A percentile compares a stretch with the other conserved stretches of the same genome.
Conservation (phyloP, 1,140 invertebrate species). For the Tachypleus tridentatus region DNA sequence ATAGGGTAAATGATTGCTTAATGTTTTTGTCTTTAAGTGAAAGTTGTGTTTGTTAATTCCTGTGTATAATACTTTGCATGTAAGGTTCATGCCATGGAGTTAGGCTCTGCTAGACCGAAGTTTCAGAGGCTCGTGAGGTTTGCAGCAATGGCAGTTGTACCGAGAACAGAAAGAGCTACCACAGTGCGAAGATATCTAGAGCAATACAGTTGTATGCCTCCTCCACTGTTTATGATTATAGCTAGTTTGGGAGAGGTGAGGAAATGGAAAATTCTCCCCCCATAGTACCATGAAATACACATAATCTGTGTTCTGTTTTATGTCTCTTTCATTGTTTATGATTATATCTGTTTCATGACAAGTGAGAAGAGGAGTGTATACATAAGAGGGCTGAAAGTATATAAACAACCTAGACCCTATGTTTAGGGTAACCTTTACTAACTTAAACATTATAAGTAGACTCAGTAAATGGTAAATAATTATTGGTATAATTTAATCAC, state of each 20-base stretch:
- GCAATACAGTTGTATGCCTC: constrained; percentile 66
- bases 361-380: too few species aligned
- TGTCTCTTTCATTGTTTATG: background rate
- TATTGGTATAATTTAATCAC: too few species aligned
- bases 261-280: constrained; percentile 5
- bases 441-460: too few species aligned
- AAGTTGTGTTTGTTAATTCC: background rate
- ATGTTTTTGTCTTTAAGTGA: background rate
- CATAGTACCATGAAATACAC: background rate
- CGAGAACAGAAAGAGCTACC: constrained; percentile 44
- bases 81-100: constrained; percentile 16
- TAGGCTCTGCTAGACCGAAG: constrained; percentile 12
- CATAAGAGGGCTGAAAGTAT: too few species aligned
- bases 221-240: constrained; percentile 67
- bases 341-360: too few species aligned
- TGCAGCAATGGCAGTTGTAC: constrained; percentile 33
- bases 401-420: too few species aligned
- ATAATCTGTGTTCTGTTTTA: constrained; percentile 5
- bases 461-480: too few species aligned
- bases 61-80: background rate
- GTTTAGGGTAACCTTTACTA: too few species aligned
- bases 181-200: constrained; percentile 52
- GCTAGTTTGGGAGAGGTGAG: constrained; percentile 37
- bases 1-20: too few species aligned
- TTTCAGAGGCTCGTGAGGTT: constrained; percentile 24